Percentiles rank a stretch among this genome's conserved stretches.
Evolutionary conservation across 2,888 invertebrate species (phyloP).

Genomic region (Diabrotica balteata): DNA sequence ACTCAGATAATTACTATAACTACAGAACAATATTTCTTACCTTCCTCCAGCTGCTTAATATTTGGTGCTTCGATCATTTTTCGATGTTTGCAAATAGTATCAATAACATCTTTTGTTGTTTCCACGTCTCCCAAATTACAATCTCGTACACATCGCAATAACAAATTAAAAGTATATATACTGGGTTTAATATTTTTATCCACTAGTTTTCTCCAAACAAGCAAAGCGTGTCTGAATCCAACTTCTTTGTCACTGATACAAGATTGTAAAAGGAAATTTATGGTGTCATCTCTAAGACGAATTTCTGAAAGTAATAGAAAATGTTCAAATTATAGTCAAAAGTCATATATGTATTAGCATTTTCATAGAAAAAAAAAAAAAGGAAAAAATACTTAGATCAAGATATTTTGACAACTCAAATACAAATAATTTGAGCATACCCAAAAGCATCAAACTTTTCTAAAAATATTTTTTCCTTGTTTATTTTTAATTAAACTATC

Average conservation of each 20-base stretch:
- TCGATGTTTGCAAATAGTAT: constrained; percentile 36
- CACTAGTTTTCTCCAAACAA: constrained; percentile 87
- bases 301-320: constrained; percentile 50
- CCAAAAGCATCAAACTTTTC: too few species aligned
- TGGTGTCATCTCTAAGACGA: constrained; percentile 70
- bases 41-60: not conserved
- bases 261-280: constrained; percentile 82
- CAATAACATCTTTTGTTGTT: constrained; percentile 62
- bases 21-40: not conserved
- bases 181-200: constrained; percentile 71
- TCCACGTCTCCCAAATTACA: constrained; percentile 77
- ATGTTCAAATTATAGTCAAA: too few species aligned
- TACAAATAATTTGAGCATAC: too few species aligned
- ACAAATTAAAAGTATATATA: constrained; percentile 79
- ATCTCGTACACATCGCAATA: constrained; percentile 81
- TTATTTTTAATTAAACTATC: too few species aligned
- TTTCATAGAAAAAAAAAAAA: too few species aligned
- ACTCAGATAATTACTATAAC: too few species aligned
- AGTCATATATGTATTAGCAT: too few species aligned
- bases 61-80: constrained; percentile 11
- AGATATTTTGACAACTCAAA: too few species aligned
- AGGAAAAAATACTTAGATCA: too few species aligned
- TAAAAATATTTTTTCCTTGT: too few species aligned
- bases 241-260: constrained; percentile 79
- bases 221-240: constrained; percentile 82